Percentiles rank a stretch among this genome's conserved stretches.
Conservation (phyloP, 2,888 invertebrate species). For the Microplitis manilae region DNA sequence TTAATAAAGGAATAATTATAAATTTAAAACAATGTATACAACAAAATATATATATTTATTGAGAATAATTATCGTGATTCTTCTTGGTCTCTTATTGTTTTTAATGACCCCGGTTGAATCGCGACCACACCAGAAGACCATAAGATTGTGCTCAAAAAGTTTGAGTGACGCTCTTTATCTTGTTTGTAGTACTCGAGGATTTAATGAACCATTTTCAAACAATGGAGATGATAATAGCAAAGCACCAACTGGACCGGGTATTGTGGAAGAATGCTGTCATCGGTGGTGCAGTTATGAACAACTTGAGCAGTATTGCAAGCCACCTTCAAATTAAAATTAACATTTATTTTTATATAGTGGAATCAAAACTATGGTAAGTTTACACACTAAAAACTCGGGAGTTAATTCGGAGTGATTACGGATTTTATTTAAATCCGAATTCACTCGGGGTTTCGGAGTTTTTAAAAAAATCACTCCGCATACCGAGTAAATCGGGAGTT, state of each 20-base stretch:
- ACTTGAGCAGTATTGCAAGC: slow-evolving; percentile 65
- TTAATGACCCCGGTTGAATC: slow-evolving; percentile 24
- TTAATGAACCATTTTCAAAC: slow-evolving; percentile 58
- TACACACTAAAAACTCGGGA: not conserved
- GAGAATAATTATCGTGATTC: slow-evolving; percentile 20
- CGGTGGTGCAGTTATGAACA: slow-evolving; percentile 60
- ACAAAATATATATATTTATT: slow-evolving; percentile 9
- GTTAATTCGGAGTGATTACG: too few relatives aligned
- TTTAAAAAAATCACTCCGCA: too few relatives aligned
- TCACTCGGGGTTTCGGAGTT: too few relatives aligned
- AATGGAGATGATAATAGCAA: slow-evolving; percentile 54
- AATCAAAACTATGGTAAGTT: slow-evolving; percentile 18
- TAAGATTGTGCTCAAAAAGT: slow-evolving; percentile 36
- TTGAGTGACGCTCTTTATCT: slow-evolving; percentile 63
- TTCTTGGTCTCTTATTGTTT: slow-evolving; percentile 8
- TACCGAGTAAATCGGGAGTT: too few relatives aligned
- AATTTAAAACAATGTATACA: not conserved
- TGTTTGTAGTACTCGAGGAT: slow-evolving; percentile 61
- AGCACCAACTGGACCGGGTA: slow-evolving; percentile 55
- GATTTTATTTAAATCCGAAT: too few relatives aligned
- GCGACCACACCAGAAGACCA: slow-evolving; percentile 27
- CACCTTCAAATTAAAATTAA: slow-evolving; percentile 28
- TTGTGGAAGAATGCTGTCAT: slow-evolving; percentile 67
- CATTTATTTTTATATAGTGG: not conserved
- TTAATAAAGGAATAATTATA: not conserved